phyloP scores from a whole-genome alignment of 2,888 invertebrate genomes.

The Penaeus monodon region DNA sequence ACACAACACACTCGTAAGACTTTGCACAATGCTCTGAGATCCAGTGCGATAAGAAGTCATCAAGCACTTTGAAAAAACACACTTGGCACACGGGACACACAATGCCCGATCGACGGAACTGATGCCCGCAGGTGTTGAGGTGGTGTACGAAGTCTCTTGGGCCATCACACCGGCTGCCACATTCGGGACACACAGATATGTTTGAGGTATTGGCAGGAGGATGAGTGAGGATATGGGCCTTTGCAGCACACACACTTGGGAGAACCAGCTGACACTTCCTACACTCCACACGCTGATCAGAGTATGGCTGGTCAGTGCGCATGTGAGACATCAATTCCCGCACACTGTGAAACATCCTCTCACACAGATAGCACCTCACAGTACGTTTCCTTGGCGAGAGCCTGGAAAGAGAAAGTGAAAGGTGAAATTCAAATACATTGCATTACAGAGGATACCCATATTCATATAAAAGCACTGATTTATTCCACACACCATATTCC shows the following conservation, averaged over 20 bases:
- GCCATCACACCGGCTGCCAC: conserved; percentile 60
- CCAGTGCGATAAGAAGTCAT: conserved; percentile 64
- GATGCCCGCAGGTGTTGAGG: conserved; percentile 64
- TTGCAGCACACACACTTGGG: conserved; percentile 65
- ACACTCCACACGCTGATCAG: conserved; percentile 63
- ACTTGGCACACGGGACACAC: conserved; percentile 59
- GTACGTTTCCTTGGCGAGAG: conserved; percentile 38
- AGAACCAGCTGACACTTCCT: conserved; percentile 62
- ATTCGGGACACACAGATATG: conserved; percentile 64
- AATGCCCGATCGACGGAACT: conserved; percentile 62
- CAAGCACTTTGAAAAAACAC: conserved; percentile 60
- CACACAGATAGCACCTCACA: conserved; percentile 62
- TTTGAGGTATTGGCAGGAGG: conserved; percentile 63
- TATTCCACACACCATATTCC: neutral
- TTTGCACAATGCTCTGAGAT: conserved; percentile 62
- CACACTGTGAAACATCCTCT: conserved; percentile 60
- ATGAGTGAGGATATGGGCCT: conserved; percentile 64
- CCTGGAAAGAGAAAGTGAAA: conserved; percentile 18
- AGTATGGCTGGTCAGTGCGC: conserved; percentile 61
- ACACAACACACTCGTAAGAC: conserved; percentile 64
- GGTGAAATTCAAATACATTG: too few species aligned
- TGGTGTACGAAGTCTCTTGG: conserved; percentile 64
- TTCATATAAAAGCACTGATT: neutral
- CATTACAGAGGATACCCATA: neutral
- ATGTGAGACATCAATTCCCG: conserved; percentile 64